phyloP scores from a whole-genome alignment of 2,888 invertebrate species.

The Epiblema foenella region DNA sequence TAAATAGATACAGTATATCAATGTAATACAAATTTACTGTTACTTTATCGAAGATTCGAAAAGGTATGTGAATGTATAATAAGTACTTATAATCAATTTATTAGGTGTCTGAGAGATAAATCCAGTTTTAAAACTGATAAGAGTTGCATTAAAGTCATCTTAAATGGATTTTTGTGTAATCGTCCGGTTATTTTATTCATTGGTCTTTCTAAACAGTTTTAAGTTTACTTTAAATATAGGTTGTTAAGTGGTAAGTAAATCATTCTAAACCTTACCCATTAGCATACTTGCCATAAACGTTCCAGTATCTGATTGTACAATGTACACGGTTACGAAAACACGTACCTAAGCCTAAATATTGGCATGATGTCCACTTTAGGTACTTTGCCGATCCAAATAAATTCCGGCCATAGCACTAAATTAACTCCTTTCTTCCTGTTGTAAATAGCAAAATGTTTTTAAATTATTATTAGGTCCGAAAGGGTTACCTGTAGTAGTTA shows the following conservation, averaged over 20 bases:
- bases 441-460: no score
- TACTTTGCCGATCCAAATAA: no score
- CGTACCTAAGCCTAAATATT: no score
- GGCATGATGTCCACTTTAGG: no score
- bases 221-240: neutral
- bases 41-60: constrained; percentile 23
- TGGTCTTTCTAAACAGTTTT: constrained; percentile 8
- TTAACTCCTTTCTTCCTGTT: no score
- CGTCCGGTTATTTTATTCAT: constrained; percentile 33
- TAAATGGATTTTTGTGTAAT: constrained; percentile 17
- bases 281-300: neutral
- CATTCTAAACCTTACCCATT: neutral
- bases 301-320: no score
- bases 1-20: constrained; percentile 15
- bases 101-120: constrained; percentile 32
- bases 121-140: constrained; percentile 18
- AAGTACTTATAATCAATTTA: constrained; percentile 34
- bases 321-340: no score
- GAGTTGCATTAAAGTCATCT: constrained; percentile 9
- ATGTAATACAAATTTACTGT: constrained; percentile 31
- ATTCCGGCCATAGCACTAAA: no score
- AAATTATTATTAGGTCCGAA: no score
- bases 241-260: neutral
- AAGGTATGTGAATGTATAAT: constrained; percentile 29
- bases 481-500: no score